These are phyloP conservation scores for Coptodon rendalli DNA, from an alignment of 2,113 vertebrate species.

Conservation along the genomic window DNA sequence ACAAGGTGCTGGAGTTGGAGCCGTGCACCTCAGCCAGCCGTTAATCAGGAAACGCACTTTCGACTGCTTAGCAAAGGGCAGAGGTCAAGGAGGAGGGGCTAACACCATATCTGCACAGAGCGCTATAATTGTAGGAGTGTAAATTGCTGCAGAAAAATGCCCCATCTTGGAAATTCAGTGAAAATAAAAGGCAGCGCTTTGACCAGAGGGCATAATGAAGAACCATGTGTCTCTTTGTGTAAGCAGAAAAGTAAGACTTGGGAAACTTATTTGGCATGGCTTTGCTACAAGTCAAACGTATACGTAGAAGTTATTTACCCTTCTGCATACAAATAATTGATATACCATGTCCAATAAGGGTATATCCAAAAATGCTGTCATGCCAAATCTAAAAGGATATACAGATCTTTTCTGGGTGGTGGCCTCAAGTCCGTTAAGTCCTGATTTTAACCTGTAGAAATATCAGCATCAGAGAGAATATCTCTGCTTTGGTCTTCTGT, in stretches of 20 bases:
- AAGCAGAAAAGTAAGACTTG: constrained; percentile 28
- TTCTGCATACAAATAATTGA: background rate
- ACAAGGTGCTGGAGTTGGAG: constrained; percentile 51
- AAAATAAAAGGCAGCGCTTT: constrained; percentile 21
- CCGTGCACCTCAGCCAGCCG: constrained; percentile 43
- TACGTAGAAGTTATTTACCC: background rate
- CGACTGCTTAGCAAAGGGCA: constrained; percentile 61
- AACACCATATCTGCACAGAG: constrained; percentile 69
- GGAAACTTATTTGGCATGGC: background rate
- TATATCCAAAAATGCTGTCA: background rate
- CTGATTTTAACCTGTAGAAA: background rate
- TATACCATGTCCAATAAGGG: background rate
- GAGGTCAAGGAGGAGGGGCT: constrained; percentile 71
- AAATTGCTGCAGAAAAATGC: constrained; percentile 70
- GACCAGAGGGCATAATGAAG: constrained; percentile 40
- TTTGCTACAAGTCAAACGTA: background rate
- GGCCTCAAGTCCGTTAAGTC: background rate
- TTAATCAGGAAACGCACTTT: constrained; percentile 76
- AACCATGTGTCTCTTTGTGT: constrained; percentile 41
- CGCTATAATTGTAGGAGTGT: constrained; percentile 68
- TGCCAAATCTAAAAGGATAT: background rate
- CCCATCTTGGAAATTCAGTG: constrained; percentile 48
- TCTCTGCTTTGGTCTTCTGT: constrained; percentile 2
- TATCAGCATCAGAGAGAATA: background rate
- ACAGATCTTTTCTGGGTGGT: background rate